Evolutionary conservation across 2,797 vertebrate genomes (phyloP), one percentile per base, ranked within the genome.

Genomic region (Sebastes melanostomus): DNA sequence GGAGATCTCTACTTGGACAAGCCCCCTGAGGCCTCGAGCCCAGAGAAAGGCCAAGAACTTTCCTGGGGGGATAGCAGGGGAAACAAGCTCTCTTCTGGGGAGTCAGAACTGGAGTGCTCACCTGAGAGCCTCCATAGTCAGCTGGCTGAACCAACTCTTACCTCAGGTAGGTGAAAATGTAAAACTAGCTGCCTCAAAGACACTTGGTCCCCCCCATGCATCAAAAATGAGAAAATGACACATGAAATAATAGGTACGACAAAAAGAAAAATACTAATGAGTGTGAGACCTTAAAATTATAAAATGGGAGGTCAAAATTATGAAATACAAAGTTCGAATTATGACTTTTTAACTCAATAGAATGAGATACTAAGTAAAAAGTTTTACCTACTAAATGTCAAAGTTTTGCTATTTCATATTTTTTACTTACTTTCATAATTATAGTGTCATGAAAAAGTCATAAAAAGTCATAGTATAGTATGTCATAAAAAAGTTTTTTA

Each of bases 131-230:
- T 94, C 77, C 94, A 95, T 36, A 96, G 92, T 90, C 94, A 95
- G 86, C 88, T 94, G 85, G 79, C 95, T 24, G 98, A 98, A 70
- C 93, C 95, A 82, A 95, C 96, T 72, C 93, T 96, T 78, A 96
- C 94, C 81, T 97, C 97, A 86, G 98, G 98, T 99, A 89, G 92
- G 95, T 85, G 8, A 38, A 66, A 60, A 70, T 29, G 3, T 29
- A 10, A 77, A 50, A 69, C 5, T 13, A 12, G 8, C 0, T 8
- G 9, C 59, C 27, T 38, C 12, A 8, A 62, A 62, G n/a, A 38
- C 24, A 29, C 25, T 29, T 46, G 14, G 62, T 42, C 36, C 5
- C 8, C 7, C 4, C 24, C 22, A 16, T 63, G 13, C 4, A 24
- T 25, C 34, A 65, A 25, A 65, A 18, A 66, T 25, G 14, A 9